Evolutionary conservation across 2,113 vertebrate species (phyloP).

Genomic region (Rostratula benghalensis): DNA sequence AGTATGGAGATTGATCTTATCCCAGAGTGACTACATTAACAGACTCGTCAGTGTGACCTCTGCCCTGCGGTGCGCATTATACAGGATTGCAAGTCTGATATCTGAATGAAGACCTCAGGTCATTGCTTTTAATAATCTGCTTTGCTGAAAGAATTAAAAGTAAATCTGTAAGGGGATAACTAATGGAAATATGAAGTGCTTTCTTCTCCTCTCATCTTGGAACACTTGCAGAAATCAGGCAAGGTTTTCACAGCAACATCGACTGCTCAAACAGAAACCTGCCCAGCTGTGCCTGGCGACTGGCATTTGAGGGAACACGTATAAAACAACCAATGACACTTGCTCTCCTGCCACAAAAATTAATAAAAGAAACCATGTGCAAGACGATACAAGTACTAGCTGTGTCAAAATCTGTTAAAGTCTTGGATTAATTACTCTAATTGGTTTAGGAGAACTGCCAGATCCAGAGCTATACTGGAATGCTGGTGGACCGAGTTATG

Average conservation of each 20-base stretch:
- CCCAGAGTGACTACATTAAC: constrained; percentile 87
- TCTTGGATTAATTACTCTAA: not conserved
- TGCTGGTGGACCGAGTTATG: not conserved
- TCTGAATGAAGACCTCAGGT: constrained; percentile 66
- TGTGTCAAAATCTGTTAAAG: not conserved
- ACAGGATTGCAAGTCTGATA: constrained; percentile 75
- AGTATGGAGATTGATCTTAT: constrained; percentile 90
- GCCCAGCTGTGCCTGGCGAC: not conserved
- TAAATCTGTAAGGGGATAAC: constrained; percentile 45
- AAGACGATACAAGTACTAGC: not conserved
- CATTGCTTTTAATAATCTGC: constrained; percentile 72
- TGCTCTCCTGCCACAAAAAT: not conserved
- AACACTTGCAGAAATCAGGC: not conserved
- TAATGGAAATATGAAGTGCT: not conserved
- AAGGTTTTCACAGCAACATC: not conserved
- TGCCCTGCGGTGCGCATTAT: constrained; percentile 79
- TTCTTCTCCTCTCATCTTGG: not conserved
- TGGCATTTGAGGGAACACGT: not conserved
- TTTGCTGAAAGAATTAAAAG: constrained; percentile 51
- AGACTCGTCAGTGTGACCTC: constrained; percentile 83
- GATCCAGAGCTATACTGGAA: not conserved
- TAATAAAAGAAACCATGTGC: not conserved
- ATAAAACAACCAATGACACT: not conserved
- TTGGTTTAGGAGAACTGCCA: not conserved
- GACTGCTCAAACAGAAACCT: not conserved